Percentiles rank a stretch among this genome's conserved stretches.
These are phyloP conservation scores for Plagodis pulveraria DNA, from an alignment of 2,888 invertebrate genomes.

Conservation along the genomic window DNA sequence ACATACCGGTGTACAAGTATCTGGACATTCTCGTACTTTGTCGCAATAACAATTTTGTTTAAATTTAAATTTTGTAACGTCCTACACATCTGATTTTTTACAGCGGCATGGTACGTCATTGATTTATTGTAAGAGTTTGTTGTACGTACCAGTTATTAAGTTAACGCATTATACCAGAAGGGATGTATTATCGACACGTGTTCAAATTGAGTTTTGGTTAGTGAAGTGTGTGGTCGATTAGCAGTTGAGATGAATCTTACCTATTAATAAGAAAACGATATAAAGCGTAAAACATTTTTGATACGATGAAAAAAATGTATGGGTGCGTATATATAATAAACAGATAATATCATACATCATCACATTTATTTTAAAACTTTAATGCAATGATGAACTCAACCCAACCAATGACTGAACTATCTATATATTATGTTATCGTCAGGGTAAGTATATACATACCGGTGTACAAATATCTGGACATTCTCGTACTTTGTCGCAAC, in stretches of 20 bases:
- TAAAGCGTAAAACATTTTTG: too few species aligned
- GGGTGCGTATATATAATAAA: too few species aligned
- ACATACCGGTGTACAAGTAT: conserved; percentile 22
- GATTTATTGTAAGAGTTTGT: conserved; percentile 7
- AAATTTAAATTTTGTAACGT: background rate
- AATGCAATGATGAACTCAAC: too few species aligned
- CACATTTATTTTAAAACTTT: too few species aligned
- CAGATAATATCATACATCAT: too few species aligned
- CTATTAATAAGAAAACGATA: too few species aligned
- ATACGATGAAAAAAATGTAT: too few species aligned
- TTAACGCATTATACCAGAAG: conserved; percentile 30
- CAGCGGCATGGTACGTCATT: background rate
- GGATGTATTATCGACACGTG: conserved; percentile 22
- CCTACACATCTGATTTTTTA: background rate
- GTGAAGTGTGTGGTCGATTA: conserved; percentile 14
- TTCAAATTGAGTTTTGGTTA: conserved; percentile 16
- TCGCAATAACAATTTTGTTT: conserved; percentile 5
- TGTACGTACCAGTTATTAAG: conserved; percentile 42
- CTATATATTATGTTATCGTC: too few species aligned
- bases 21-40: conserved; percentile 19
- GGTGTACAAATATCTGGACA: conserved; percentile 18
- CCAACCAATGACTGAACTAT: too few species aligned
- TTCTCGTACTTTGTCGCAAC: conserved; percentile 9
- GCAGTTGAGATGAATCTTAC: background rate
- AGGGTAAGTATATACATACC: conserved; percentile 34